Base-by-base conservation (phyloP, 2,888 invertebrate genomes). In the Hydropsyche betteni region DNA sequence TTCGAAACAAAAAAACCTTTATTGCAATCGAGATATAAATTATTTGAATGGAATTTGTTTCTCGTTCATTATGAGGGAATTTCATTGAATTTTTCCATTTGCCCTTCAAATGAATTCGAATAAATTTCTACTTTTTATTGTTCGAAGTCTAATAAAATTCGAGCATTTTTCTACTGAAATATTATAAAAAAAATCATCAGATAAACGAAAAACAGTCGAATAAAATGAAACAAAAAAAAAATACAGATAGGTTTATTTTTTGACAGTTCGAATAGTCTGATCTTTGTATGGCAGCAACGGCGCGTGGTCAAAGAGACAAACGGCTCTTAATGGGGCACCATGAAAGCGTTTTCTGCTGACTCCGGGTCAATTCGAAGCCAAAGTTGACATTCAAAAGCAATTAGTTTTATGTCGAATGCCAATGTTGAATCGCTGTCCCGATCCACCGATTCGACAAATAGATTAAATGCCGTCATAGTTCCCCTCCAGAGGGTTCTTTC, bases 371-470 rank as follows among this genome's bases (percentile, higher is more conserved):
- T 38, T 68, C 36, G 38, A 24, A 33, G 68, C 68, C 68, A 38
- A 68, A 68, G 68, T 68, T 68, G 68, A 68, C 68, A 68, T 68
- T 68, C 68, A 68, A 68, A 68, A 68, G 68, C 68, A 68, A 68
- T 68, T 68, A 68, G 68, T 68, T 68, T 68, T 68, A 68, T 38
- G 68, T 68, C 38, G 68, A 38, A 68, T 68, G 68, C 68, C 68
- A 36, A 68, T 68, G 68, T 68, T 33, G 58, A 24, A 58, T 58
- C 4, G 58, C 58, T 24, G 58, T 24, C 24, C 16, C 16, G 58
- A 58, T 24, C 58, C 14, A 58, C 16, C 16, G 24, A 58, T 24
- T 58, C 58, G 14, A 58, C 58, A 58, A 58, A 58, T 58, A 58
- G 58, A 58, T 58, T 58, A 58, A 58, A 58, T 58, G 44, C 58